Evolutionary conservation across 2,797 vertebrate species (phyloP), one percentile per base, ranked within the genome.

Genomic region (Todus mexicanus): DNA sequence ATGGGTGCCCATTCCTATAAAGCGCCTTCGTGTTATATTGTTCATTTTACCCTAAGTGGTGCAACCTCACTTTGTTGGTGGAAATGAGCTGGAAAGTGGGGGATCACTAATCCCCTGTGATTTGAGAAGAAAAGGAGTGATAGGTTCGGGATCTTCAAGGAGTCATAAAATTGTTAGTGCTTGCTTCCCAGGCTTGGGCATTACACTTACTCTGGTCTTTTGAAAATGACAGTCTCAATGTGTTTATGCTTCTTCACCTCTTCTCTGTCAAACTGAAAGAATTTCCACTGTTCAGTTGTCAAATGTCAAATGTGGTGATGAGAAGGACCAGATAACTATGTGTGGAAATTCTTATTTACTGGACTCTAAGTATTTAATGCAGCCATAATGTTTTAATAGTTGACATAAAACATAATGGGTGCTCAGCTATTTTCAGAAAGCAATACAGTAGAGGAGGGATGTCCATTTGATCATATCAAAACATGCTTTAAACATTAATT

Each of bases 341-440:
- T 35, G 56, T 72, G 54, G 59, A 76, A 91, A 80, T 81, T 72
- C 57, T 86, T 89, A 84, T 87, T 96, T 93, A 57, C 72, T 88
- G 77, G 37, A 31, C 26, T 92, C 33, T 47, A 57, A 73, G 9
- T 89, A 42, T 73, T 31, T 82, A 79, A 69, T 31, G 64, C 48
- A 81, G 42, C 53, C 47, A 48, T 93, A 69, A 89, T 59, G 16
- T 84, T 96, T 96, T 78, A 92, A 88, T 45, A 89, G 81, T 73
- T 91, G 78, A 48, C 64, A 91, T 95, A 87, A 94, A 95, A 68
- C 56, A 27, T 82, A 69, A 90, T 73, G 45, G 82, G 68, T 15
- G 3, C 33, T 84, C 29, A 37, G 59, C 37, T 94, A n/a, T 94
- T 96, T 94, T 92, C 60, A 76, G 91, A 95, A 90, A 72, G 85